Evolutionary conservation across 2,113 vertebrate species (phyloP).

Genomic region (Myotis brandtii): DNA sequence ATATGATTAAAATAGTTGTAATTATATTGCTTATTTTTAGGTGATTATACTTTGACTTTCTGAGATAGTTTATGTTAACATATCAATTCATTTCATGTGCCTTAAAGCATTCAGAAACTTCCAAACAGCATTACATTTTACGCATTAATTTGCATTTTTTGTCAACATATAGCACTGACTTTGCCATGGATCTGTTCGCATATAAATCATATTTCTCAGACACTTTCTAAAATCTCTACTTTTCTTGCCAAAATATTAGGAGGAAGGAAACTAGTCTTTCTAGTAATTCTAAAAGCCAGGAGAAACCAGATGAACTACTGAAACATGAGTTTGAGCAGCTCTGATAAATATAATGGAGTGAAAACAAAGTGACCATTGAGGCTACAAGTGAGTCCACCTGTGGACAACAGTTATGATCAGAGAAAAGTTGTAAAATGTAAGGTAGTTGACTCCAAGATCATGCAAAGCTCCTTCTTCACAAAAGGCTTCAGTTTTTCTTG

Average conservation of each 20-base stretch:
- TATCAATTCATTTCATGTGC: background rate
- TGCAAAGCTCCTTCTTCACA: background rate
- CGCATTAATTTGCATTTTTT: background rate
- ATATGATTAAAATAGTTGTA: background rate
- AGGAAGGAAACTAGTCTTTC: background rate
- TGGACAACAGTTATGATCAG: no score
- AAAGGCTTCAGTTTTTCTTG: background rate
- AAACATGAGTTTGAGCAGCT: background rate
- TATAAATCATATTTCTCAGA: background rate
- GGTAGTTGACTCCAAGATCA: background rate
- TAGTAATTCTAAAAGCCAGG: background rate
- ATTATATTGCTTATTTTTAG: background rate
- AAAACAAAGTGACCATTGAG: background rate
- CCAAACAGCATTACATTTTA: background rate
- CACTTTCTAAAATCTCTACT: background rate
- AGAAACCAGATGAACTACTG: background rate
- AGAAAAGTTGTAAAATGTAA: background rate
- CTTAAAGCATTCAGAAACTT: background rate
- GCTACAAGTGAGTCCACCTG: background rate
- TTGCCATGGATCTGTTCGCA: background rate
- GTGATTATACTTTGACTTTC: background rate
- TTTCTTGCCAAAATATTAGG: background rate
- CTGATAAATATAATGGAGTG: background rate
- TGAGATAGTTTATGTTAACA: background rate
- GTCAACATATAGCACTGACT: fast-evolving